Evolutionary conservation across 2,113 vertebrate species (phyloP).

Genomic region (Larimichthys polyactis): DNA sequence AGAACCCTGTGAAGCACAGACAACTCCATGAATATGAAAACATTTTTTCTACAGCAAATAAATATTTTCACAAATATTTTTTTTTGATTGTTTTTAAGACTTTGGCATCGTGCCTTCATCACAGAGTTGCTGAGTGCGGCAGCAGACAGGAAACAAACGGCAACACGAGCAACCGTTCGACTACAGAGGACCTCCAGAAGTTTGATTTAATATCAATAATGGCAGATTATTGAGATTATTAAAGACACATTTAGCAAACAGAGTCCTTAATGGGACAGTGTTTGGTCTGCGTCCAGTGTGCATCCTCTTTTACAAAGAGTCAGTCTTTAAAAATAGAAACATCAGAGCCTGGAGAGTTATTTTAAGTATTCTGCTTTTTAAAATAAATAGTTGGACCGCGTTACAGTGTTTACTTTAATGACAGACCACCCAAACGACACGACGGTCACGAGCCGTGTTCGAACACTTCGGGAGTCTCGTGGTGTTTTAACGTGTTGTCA

Average conservation of each 20-base stretch:
- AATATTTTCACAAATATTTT: too few relatives aligned
- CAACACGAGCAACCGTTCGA: background rate
- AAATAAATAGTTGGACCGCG: constrained; percentile 4
- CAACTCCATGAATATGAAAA: background rate
- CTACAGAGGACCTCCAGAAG: too few relatives aligned
- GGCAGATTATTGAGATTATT: background rate
- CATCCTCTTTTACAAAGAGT: constrained; percentile 12
- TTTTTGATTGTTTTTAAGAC: background rate
- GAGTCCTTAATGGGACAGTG: background rate
- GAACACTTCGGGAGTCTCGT: background rate
- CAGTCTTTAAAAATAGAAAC: constrained; percentile 26
- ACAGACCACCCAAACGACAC: constrained; percentile 15
- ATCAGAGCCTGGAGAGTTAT: constrained; percentile 2
- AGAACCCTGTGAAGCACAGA: constrained; percentile 87
- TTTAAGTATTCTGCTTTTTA: constrained; percentile 20
- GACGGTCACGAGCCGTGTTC: background rate
- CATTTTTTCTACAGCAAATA: background rate
- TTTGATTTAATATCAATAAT: background rate
- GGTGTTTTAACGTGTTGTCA: background rate
- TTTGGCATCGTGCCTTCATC: background rate
- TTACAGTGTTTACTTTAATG: constrained; percentile 1
- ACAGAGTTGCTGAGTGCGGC: too few relatives aligned
- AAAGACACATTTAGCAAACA: background rate
- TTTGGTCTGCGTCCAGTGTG: background rate
- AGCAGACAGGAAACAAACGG: background rate